phyloP scores from a whole-genome alignment of 2,888 invertebrate genomes.

The Zygothrica quintamaculata region DNA sequence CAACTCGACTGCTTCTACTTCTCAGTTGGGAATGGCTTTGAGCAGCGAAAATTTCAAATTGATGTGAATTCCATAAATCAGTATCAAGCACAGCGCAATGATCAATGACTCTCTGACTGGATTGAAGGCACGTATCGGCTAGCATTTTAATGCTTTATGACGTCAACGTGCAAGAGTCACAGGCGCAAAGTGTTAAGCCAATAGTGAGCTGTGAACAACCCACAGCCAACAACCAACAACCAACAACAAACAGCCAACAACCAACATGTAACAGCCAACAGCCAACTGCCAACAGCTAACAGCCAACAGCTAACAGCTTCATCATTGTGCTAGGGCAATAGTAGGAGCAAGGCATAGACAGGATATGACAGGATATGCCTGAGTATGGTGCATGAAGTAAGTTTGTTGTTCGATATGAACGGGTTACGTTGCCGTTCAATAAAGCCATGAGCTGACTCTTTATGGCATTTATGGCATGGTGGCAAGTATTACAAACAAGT shows the following conservation, averaged over 20 bases:
- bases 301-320: constrained; percentile 66
- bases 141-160: constrained; percentile 54
- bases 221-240: neutral
- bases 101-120: constrained; percentile 68
- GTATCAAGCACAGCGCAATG: constrained; percentile 61
- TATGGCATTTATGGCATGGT: constrained; percentile 60
- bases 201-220: constrained; percentile 33
- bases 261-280: neutral
- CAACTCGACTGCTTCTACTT: constrained; percentile 44
- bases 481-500: constrained; percentile 67
- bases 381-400: too few species aligned
- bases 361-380: constrained; percentile 1
- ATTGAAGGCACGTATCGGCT: constrained; percentile 75
- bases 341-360: neutral
- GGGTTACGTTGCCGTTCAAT: constrained; percentile 46
- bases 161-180: constrained; percentile 61
- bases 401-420: too few species aligned
- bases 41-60: constrained; percentile 68
- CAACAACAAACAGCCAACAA: too few species aligned
- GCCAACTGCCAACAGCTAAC: constrained; percentile 3
- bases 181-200: constrained; percentile 60
- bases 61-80: constrained; percentile 78
- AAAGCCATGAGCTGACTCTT: constrained; percentile 53
- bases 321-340: constrained; percentile 47
- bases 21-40: constrained; percentile 36